Conservation (phyloP, 2,113 vertebrate species). For the Eurystomus gularis region DNA sequence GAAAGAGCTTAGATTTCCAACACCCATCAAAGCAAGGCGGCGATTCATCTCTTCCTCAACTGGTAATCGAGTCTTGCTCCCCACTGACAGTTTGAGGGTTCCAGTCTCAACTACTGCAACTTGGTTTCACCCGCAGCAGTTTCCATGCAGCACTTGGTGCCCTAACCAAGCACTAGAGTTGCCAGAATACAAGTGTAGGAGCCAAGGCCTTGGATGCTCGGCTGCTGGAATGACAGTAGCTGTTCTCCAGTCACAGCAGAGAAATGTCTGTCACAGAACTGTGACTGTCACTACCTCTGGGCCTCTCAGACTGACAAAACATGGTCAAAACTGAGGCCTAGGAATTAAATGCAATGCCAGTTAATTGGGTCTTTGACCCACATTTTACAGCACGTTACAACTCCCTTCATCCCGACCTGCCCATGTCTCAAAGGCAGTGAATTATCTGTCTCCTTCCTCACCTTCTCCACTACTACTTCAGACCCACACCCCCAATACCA, state of each 20-base stretch:
- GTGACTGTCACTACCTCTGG: not conserved
- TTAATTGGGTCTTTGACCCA: too few species aligned
- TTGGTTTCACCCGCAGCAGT: not conserved
- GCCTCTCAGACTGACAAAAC: not conserved
- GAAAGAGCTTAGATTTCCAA: not conserved
- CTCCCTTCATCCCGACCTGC: not conserved
- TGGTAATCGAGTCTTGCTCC: not conserved
- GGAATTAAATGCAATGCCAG: not conserved
- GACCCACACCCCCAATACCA: not conserved
- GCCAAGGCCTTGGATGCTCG: not conserved
- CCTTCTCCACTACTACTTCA: not conserved
- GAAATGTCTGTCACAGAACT: not conserved
- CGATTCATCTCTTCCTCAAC: not conserved
- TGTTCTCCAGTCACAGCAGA: not conserved
- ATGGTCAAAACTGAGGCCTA: not conserved
- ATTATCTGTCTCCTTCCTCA: not conserved
- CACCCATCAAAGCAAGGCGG: not conserved
- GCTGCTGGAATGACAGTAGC: not conserved
- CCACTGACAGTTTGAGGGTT: not conserved
- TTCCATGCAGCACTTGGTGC: not conserved
- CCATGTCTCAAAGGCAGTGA: not conserved
- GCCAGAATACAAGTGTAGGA: not conserved
- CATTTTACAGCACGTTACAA: not conserved
- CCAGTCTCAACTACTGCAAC: not conserved
- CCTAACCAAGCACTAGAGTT: not conserved